These are phyloP conservation scores for Byasa hedistus DNA, from an alignment of 2,888 invertebrate species.

Conservation along the genomic window DNA sequence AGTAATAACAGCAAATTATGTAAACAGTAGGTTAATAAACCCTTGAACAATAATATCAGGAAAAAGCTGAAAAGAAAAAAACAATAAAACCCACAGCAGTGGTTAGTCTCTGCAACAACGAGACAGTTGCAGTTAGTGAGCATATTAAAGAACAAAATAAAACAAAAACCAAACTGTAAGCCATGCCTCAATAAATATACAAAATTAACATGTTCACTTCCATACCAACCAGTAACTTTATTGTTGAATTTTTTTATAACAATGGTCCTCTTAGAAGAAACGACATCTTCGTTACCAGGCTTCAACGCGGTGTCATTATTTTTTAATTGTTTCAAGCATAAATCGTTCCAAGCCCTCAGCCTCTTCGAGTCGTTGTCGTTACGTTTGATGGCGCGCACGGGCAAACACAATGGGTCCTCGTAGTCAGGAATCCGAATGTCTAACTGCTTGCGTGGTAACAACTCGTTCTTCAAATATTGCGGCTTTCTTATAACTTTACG, in stretches of 20 bases:
- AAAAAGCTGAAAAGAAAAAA: no score
- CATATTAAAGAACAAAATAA: no score
- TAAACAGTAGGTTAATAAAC: no score
- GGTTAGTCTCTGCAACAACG: no score
- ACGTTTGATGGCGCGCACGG: constrained; percentile 54
- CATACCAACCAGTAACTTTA: constrained; percentile 51
- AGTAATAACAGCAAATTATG: no score
- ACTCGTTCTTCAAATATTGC: constrained; percentile 24
- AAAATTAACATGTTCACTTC: neutral
- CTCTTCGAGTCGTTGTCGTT: constrained; percentile 49
- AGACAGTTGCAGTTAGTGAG: no score
- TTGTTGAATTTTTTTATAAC: constrained; percentile 59
- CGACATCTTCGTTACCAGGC: constrained; percentile 49
- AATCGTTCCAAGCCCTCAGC: constrained; percentile 62
- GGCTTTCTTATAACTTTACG: constrained; percentile 14
- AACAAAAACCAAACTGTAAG: neutral
- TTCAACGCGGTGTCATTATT: constrained; percentile 49
- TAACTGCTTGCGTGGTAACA: constrained; percentile 41
- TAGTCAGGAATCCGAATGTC: constrained; percentile 64
- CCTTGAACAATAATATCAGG: no score
- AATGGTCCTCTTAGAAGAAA: constrained; percentile 53
- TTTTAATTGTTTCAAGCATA: constrained; percentile 62
- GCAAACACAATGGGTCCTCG: constrained; percentile 66
- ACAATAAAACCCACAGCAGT: no score
- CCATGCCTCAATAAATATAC: neutral